These are phyloP conservation scores for Xylota sylvarum DNA, from an alignment of 2,888 invertebrate genomes.

Conservation along the genomic window DNA sequence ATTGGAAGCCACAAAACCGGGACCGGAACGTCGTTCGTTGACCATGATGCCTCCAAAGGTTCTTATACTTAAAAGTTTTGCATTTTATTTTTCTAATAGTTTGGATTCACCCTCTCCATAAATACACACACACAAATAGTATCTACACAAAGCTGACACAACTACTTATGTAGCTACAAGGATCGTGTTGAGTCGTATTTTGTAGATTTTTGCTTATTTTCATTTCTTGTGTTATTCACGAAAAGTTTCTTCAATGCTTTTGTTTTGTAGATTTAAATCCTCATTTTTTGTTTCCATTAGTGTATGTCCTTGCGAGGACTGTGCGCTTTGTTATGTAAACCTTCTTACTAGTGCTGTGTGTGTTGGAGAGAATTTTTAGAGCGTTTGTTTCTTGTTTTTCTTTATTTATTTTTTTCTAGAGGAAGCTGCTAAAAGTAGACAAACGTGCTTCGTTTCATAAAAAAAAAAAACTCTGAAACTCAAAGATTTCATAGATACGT, in stretches of 20 bases:
- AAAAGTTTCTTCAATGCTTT: constrained; percentile 33
- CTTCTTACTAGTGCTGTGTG: background rate
- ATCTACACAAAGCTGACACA: constrained; percentile 2
- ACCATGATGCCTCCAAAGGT: constrained; percentile 83
- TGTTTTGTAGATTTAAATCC: constrained; percentile 52
- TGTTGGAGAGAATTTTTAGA: constrained; percentile 25
- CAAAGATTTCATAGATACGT: constrained; percentile 38
- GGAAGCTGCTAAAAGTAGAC: constrained; percentile 9
- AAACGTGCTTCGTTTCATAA: constrained; percentile 44
- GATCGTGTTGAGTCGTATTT: constrained; percentile 1
- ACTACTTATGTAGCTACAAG: background rate
- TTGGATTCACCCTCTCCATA: constrained; percentile 28
- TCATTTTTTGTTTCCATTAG: background rate
- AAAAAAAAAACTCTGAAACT: constrained; percentile 11
- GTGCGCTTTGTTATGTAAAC: constrained; percentile 45
- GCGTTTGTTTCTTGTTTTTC: constrained; percentile 1
- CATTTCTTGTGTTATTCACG: constrained; percentile 29
- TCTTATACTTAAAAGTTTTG: constrained; percentile 78
- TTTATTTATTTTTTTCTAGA: background rate
- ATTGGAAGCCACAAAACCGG: constrained; percentile 80
- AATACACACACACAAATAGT: background rate
- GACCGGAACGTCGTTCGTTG: constrained; percentile 81
- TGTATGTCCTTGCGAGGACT: background rate
- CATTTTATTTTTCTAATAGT: constrained; percentile 39
- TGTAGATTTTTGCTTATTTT: constrained; percentile 39